These are phyloP conservation scores for Osmerus eperlanus DNA, from an alignment of 2,113 vertebrate species.

Conservation along the genomic window DNA sequence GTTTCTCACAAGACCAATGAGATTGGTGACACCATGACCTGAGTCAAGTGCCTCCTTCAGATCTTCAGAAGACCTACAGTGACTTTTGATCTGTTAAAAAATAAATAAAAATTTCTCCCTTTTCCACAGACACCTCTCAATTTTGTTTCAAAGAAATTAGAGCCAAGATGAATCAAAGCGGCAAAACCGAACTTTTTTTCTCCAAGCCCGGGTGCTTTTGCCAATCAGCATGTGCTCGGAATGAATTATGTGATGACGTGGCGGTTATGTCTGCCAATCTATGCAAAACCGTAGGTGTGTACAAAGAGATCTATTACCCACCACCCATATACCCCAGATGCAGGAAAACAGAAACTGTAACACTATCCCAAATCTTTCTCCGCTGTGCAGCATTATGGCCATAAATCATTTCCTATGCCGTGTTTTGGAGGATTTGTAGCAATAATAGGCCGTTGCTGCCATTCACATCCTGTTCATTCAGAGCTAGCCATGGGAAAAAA, in stretches of 20 bases:
- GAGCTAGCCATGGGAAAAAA: constrained; percentile 65
- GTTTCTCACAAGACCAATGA: too few species aligned
- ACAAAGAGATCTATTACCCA: constrained; percentile 64
- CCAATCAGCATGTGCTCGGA: constrained; percentile 55
- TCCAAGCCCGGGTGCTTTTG: constrained; percentile 35
- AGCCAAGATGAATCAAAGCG: too few species aligned
- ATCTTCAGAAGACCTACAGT: background rate
- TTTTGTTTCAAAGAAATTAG: background rate
- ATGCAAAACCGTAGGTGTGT: constrained; percentile 68
- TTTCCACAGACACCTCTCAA: background rate
- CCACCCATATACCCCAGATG: constrained; percentile 70
- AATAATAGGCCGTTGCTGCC: constrained; percentile 72
- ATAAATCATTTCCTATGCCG: constrained; percentile 75
- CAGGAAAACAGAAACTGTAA: constrained; percentile 72
- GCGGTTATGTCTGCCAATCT: constrained; percentile 66
- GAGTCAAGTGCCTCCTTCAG: background rate
- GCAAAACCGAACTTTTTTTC: too few species aligned
- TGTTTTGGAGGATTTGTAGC: constrained; percentile 72
- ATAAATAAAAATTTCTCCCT: background rate
- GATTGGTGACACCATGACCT: background rate
- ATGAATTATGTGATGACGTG: constrained; percentile 66
- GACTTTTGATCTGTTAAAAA: background rate
- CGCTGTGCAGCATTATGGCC: constrained; percentile 67
- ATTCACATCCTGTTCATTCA: constrained; percentile 69
- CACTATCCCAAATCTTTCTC: constrained; percentile 63